These are phyloP conservation scores for Scaptomyza reducta DNA, from an alignment of 2,888 invertebrate genomes.

Conservation along the genomic window DNA sequence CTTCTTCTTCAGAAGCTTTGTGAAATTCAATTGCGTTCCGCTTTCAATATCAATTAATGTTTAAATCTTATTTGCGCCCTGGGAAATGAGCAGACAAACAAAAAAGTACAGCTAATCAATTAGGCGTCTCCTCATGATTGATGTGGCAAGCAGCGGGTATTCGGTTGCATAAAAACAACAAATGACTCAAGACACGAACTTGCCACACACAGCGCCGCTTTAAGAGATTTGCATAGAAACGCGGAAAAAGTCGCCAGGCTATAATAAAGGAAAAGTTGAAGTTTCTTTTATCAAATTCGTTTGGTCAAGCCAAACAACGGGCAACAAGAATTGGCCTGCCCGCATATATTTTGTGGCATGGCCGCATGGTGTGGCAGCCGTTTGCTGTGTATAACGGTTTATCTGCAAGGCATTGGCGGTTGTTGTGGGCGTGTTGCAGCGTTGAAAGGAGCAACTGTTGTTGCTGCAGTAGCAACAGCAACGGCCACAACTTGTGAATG, in stretches of 20 bases:
- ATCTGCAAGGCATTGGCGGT: slow-evolving; percentile 40
- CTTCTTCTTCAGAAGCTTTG: slow-evolving; percentile 17
- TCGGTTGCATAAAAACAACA: slow-evolving; percentile 47
- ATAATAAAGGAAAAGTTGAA: slow-evolving; percentile 57
- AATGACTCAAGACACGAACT: slow-evolving; percentile 77
- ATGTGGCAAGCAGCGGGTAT: slow-evolving; percentile 38
- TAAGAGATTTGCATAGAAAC: slow-evolving; percentile 58
- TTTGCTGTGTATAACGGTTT: slow-evolving; percentile 16
- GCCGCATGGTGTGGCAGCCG: slow-evolving; percentile 6
- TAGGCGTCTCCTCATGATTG: slow-evolving; percentile 63
- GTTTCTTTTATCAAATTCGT: slow-evolving; percentile 51
- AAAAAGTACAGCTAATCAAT: slow-evolving; percentile 42
- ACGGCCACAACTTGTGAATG: slow-evolving; percentile 67
- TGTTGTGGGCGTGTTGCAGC: slow-evolving; percentile 64
- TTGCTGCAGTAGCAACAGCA: slow-evolving; percentile 16
- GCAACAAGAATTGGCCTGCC: slow-evolving; percentile 48
- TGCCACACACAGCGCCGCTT: slow-evolving; percentile 60
- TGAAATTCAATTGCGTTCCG: slow-evolving; percentile 38
- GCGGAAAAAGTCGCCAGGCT: slow-evolving; percentile 62
- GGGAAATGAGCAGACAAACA: slow-evolving; percentile 2
- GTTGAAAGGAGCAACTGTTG: slow-evolving; percentile 68
- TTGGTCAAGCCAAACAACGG: slow-evolving; percentile 35
- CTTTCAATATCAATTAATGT: slow-evolving; percentile 15
- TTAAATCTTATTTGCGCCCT: neutral
- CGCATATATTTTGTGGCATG: slow-evolving; percentile 40